These are phyloP conservation scores for Polyodon spathula DNA, from an alignment of 2,113 vertebrate species.

Conservation along the genomic window DNA sequence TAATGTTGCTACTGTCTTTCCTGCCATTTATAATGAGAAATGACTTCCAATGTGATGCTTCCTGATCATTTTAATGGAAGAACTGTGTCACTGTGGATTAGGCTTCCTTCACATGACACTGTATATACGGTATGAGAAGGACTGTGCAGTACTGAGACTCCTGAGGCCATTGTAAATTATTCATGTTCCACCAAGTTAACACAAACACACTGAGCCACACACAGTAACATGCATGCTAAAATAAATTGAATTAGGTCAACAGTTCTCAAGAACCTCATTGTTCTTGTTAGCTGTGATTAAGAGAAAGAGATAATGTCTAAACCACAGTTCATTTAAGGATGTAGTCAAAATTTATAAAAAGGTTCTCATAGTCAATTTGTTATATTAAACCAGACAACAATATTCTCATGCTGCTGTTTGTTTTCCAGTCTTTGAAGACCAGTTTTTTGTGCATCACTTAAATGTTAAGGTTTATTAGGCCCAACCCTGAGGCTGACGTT, in stretches of 20 bases:
- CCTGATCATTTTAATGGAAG: slow-evolving; percentile 40
- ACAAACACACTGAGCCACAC: neutral
- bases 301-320: slow-evolving; percentile 23
- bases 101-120: slow-evolving; percentile 19
- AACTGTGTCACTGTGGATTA: slow-evolving; percentile 44
- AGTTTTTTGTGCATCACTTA: too few species aligned
- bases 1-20: neutral
- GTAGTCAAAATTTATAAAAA: slow-evolving; percentile 29
- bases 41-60: slow-evolving; percentile 25
- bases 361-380: slow-evolving; percentile 40
- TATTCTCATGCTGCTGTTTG: neutral
- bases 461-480: too few species aligned
- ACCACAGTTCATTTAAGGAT: slow-evolving; percentile 36
- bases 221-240: slow-evolving; percentile 23
- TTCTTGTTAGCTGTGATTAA: slow-evolving; percentile 45
- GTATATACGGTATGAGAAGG: slow-evolving; percentile 13
- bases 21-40: slow-evolving; percentile 39
- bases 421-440: too few species aligned
- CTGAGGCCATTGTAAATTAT: slow-evolving; percentile 53
- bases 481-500: too few species aligned
- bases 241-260: slow-evolving; percentile 35
- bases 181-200: slow-evolving; percentile 37
- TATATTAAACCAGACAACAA: slow-evolving; percentile 34
- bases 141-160: slow-evolving; percentile 31
- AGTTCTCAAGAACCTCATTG: slow-evolving; percentile 27